phyloP scores from a whole-genome alignment of 2,113 vertebrate species.

The Rhinolophus ferrumequinum region DNA sequence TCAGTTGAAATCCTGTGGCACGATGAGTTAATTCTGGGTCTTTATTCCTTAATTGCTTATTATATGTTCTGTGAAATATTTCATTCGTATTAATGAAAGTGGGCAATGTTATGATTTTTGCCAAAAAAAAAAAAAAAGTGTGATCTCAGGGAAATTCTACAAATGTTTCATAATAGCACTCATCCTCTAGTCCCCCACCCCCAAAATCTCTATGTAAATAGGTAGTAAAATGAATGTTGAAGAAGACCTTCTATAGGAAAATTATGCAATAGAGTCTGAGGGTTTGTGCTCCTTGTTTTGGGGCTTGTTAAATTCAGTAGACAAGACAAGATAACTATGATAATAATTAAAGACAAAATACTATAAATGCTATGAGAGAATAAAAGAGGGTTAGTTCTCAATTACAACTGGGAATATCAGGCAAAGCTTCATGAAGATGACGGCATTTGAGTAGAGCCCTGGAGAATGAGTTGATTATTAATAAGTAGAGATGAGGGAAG shows the following conservation, averaged over 20 bases:
- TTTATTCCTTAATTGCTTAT: not conserved
- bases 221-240: not conserved
- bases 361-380: not conserved
- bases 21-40: not conserved
- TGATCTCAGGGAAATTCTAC: conserved; percentile 13
- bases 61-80: conserved; percentile 37
- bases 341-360: not conserved
- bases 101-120: conserved; percentile 28
- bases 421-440: not conserved
- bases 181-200: not conserved
- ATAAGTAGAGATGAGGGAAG: not conserved
- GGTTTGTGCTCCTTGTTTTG: not conserved
- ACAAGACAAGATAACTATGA: not conserved
- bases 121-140: not conserved
- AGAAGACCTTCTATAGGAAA: not conserved
- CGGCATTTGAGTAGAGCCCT: not conserved
- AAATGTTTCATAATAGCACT: not conserved
- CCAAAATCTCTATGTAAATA: not conserved
- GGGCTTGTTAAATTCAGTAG: not conserved
- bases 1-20: conserved; percentile 27
- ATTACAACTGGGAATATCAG: not conserved
- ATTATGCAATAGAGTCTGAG: not conserved
- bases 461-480: not conserved
- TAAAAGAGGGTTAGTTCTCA: not conserved
- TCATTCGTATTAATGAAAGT: conserved; percentile 35